phyloP scores from a whole-genome alignment of 2,888 invertebrate species.

The Amorpha juglandis region DNA sequence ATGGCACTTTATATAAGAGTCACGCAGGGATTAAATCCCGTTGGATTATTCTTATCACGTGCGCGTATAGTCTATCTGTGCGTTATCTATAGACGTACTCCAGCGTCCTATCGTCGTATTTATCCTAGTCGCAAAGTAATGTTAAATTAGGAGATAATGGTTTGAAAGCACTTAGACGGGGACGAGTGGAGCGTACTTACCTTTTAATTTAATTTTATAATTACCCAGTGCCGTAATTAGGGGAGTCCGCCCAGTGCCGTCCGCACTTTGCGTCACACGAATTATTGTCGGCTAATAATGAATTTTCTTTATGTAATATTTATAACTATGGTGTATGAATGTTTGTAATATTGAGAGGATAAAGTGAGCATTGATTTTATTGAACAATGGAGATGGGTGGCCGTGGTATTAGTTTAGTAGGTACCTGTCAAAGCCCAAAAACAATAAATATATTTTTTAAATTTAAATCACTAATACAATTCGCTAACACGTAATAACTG shows the following conservation, averaged over 20 bases:
- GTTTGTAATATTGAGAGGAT: too few species aligned
- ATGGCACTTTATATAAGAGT: conserved; percentile 40
- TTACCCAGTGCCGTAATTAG: neutral
- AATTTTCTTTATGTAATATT: neutral
- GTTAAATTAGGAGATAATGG: neutral
- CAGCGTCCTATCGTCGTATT: conserved; percentile 8
- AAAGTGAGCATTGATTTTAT: too few species aligned
- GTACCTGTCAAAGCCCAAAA: too few species aligned
- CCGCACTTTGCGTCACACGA: too few species aligned
- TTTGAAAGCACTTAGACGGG: neutral
- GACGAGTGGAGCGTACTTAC: neutral
- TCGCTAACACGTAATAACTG: too few species aligned
- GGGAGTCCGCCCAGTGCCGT: neutral
- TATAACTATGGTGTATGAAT: too few species aligned
- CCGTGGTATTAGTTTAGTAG: too few species aligned
- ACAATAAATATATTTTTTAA: too few species aligned
- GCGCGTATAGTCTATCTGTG: conserved; percentile 47
- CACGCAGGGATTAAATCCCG: conserved; percentile 45
- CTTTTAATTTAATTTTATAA: conserved; percentile 2
- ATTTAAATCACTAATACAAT: too few species aligned
- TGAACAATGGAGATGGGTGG: too few species aligned
- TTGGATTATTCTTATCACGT: conserved; percentile 52
- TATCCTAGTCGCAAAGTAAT: conserved; percentile 3
- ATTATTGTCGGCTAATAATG: neutral
- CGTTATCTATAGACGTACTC: conserved; percentile 33